These are phyloP conservation scores for Euleptes europaea DNA, from an alignment of 2,113 vertebrate genomes.

Conservation along the genomic window DNA sequence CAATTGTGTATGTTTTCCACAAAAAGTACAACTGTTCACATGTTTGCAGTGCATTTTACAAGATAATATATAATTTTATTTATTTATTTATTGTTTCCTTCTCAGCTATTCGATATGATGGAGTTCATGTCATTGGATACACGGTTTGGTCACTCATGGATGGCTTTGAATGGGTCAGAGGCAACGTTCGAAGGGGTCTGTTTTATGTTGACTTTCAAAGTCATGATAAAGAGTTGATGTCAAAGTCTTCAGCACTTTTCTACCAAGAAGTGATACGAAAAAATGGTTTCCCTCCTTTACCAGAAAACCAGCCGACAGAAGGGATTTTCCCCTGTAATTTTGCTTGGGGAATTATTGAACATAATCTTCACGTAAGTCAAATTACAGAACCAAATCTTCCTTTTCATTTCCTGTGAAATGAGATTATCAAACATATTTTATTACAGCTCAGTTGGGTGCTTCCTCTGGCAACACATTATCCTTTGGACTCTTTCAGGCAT, in stretches of 20 bases:
- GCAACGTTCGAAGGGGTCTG: slow-evolving; percentile 88
- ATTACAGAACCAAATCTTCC: slow-evolving; percentile 42
- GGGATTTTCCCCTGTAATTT: slow-evolving; percentile 91
- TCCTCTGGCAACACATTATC: not conserved
- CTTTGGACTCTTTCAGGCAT: not conserved
- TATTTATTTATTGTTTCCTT: slow-evolving; percentile 48
- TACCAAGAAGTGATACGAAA: slow-evolving; percentile 91
- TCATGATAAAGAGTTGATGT: slow-evolving; percentile 85
- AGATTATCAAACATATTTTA: not conserved
- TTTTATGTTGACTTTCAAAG: slow-evolving; percentile 95
- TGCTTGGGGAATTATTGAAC: slow-evolving; percentile 91
- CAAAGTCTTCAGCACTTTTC: slow-evolving; percentile 93
- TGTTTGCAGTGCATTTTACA: not conserved
- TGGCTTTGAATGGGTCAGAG: slow-evolving; percentile 94
- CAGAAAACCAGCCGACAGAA: slow-evolving; percentile 84
- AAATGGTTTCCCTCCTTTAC: slow-evolving; percentile 90
- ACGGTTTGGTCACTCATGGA: slow-evolving; percentile 96
- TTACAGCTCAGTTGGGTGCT: not conserved
- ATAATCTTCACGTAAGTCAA: slow-evolving; percentile 88
- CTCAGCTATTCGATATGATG: slow-evolving; percentile 86
- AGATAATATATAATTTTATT: not conserved
- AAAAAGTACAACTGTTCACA: not conserved
- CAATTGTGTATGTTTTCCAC: slow-evolving; percentile 14
- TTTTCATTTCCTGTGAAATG: not conserved
- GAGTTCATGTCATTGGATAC: slow-evolving; percentile 90